Evolutionary conservation across 2,888 invertebrate genomes (phyloP).

Genomic region (Metacarcinus magister): DNA sequence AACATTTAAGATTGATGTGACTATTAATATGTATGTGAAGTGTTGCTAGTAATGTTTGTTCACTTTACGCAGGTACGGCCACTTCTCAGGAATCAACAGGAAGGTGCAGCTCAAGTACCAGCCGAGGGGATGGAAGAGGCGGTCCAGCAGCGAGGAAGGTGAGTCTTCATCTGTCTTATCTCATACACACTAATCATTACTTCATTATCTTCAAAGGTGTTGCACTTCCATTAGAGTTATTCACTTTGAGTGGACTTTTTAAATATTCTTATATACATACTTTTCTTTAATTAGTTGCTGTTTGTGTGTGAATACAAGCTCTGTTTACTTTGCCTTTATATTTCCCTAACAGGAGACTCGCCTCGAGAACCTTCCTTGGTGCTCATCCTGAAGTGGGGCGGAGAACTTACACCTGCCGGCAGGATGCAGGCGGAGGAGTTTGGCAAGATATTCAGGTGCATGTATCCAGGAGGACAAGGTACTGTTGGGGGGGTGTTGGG

Average conservation of each 20-base stretch:
- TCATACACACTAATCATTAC: not conserved
- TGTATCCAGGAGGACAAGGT: conserved; percentile 98
- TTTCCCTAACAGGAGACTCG: conserved; percentile 87
- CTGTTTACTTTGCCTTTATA: not conserved
- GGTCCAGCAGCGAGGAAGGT: conserved; percentile 97
- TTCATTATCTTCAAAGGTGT: not conserved
- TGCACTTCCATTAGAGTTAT: no score
- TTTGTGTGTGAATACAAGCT: no score
- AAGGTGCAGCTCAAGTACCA: conserved; percentile 99
- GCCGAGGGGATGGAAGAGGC: conserved; percentile 95
- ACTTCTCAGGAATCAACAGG: conserved; percentile 99
- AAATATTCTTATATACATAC: no score
- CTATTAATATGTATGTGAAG: not conserved
- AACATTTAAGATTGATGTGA: not conserved
- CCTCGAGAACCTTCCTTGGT: conserved; percentile 97
- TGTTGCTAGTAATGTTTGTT: not conserved
- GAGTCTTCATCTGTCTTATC: conserved; percentile 84
- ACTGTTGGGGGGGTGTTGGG: conserved; percentile 11
- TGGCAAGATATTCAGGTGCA: conserved; percentile 98
- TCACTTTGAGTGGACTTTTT: no score
- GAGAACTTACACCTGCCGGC: conserved; percentile 98
- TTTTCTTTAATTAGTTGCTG: no score
- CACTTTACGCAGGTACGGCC: conserved; percentile 92
- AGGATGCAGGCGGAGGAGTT: conserved; percentile 98
- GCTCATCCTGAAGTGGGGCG: conserved; percentile 99